Conservation (phyloP, 2,888 invertebrate species). For the Heliconius hortense region DNA sequence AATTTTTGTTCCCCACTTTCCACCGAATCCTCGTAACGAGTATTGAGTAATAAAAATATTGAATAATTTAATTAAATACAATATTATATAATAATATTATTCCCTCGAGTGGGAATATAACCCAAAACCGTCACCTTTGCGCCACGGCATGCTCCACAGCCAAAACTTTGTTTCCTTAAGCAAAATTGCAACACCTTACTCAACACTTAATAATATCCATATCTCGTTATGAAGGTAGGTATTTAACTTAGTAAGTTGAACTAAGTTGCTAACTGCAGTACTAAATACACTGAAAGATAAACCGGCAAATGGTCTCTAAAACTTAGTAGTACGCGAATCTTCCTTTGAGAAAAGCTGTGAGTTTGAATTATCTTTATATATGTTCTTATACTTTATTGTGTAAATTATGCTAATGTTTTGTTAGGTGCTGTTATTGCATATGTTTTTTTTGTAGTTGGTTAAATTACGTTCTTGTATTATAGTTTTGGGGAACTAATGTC, state of each 20-base stretch:
- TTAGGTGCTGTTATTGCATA: neutral
- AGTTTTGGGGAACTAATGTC: neutral
- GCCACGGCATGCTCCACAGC: too few relatives aligned
- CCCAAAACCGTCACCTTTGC: too few relatives aligned
- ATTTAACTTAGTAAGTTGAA: slow-evolving; percentile 33
- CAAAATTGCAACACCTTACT: slow-evolving; percentile 37
- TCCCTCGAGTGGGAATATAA: too few relatives aligned
- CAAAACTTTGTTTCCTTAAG: neutral
- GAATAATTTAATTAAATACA: too few relatives aligned
- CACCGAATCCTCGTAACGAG: too few relatives aligned
- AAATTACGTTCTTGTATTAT: neutral
- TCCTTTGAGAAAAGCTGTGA: slow-evolving; percentile 31
- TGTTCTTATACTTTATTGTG: neutral
- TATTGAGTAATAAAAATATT: too few relatives aligned
- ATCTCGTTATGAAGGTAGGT: slow-evolving; percentile 37
- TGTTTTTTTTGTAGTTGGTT: neutral
- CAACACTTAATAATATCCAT: slow-evolving; percentile 37
- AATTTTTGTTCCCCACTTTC: too few relatives aligned
- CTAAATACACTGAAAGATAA: slow-evolving; percentile 41
- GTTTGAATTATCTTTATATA: slow-evolving; percentile 17
- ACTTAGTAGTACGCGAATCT: slow-evolving; percentile 28
- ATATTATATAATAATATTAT: too few relatives aligned
- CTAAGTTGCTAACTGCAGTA: slow-evolving; percentile 36
- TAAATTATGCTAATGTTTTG: neutral
- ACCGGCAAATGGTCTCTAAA: slow-evolving; percentile 36